Evolutionary conservation across 1,140 invertebrate species (phyloP).

Genomic region (Plectrocnemia conspersa): DNA sequence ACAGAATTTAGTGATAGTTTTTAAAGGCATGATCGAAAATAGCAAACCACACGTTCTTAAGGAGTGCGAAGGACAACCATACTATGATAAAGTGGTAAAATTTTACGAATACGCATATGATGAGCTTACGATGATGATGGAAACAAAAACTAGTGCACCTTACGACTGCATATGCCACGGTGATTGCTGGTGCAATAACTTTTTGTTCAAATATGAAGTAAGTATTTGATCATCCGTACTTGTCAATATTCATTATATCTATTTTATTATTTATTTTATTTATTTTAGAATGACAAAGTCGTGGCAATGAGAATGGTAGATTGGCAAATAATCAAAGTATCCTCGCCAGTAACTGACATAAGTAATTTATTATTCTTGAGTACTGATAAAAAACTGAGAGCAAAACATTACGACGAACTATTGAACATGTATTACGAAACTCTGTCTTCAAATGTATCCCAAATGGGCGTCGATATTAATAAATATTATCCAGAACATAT

Average conservation of each 20-base stretch:
- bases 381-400: constrained; percentile 47
- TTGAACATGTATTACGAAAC: constrained; percentile 54
- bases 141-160: background rate
- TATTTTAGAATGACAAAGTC: constrained; percentile 34
- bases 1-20: constrained; percentile 6
- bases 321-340: constrained; percentile 53
- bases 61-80: background rate
- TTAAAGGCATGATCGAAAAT: background rate
- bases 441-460: constrained; percentile 40
- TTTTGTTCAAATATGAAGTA: constrained; percentile 44
- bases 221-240: background rate
- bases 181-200: constrained; percentile 47
- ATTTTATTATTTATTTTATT: background rate
- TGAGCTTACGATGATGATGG: background rate
- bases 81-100: background rate
- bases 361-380: constrained; percentile 55
- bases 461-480: constrained; percentile 44
- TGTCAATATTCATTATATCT: background rate
- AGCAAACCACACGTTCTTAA: background rate
- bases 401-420: constrained; percentile 45
- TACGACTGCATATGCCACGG: constrained; percentile 39
- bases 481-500: constrained; percentile 46
- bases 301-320: constrained; percentile 50
- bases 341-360: constrained; percentile 55
- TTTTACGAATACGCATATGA: background rate